phyloP scores from a whole-genome alignment of 1,140 invertebrate genomes.

The Teleogryllus occipitalis region DNA sequence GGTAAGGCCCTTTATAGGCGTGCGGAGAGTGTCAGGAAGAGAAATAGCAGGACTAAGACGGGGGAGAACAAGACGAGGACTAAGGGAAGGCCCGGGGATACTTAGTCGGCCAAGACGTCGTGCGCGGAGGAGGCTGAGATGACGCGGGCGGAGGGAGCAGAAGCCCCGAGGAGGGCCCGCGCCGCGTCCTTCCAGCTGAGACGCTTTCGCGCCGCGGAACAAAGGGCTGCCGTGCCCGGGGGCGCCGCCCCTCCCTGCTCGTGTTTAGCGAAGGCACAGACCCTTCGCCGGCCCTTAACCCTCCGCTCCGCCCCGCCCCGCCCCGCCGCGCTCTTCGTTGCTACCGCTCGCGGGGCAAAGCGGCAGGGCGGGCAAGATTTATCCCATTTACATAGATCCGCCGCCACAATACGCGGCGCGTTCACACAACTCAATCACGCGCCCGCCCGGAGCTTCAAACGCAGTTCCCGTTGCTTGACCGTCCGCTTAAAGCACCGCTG shows the following conservation, averaged over 20 bases:
- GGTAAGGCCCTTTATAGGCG: too few relatives aligned
- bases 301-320: too few relatives aligned
- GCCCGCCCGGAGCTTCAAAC: background rate
- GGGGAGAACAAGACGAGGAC: background rate
- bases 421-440: background rate
- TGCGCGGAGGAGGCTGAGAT: too few relatives aligned
- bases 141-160: too few relatives aligned
- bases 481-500: background rate
- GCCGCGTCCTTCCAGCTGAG: background rate
- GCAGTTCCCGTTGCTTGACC: background rate
- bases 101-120: too few relatives aligned
- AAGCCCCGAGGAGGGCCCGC: too few relatives aligned
- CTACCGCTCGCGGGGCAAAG: background rate
- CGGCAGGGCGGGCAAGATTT: background rate
- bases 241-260: background rate
- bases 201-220: background rate
- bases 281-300: background rate
- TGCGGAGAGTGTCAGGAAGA: too few relatives aligned
- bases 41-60: too few relatives aligned
- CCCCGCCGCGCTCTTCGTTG: background rate
- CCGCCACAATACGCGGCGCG: background rate
- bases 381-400: conserved; percentile 1
- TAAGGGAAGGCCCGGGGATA: background rate
- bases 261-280: background rate
- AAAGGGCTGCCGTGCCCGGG: background rate